Evolutionary conservation across 2,888 invertebrate species (phyloP).

Genomic region (Andrena trimmerana): DNA sequence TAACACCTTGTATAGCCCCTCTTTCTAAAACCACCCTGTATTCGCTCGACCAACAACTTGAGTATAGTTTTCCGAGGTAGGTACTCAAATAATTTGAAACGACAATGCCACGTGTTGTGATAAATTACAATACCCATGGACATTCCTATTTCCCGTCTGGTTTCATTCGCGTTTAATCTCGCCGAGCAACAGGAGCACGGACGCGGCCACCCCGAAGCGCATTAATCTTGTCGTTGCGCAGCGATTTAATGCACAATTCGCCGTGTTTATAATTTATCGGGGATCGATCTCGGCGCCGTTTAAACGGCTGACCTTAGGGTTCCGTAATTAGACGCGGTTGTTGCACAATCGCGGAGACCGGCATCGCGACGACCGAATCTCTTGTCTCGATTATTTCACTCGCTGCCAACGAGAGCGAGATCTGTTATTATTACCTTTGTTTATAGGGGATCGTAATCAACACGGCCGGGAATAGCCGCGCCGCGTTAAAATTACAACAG

Average conservation of each 20-base stretch:
- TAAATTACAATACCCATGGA: constrained; percentile 8
- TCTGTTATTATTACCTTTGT: constrained; percentile 39
- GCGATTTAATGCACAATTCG: not conserved
- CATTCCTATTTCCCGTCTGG: not conserved
- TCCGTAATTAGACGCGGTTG: constrained; percentile 39
- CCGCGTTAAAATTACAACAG: constrained; percentile 40
- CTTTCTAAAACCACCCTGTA: no score
- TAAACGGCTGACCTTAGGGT: constrained; percentile 36
- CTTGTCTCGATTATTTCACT: not conserved
- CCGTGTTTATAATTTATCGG: constrained; percentile 35
- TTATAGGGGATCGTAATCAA: constrained; percentile 29
- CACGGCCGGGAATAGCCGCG: constrained; percentile 28
- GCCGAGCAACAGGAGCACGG: not conserved
- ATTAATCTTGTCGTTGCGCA: constrained; percentile 19
- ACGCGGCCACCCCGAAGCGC: not conserved
- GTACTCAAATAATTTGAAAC: constrained; percentile 3
- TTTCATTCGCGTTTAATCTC: constrained; percentile 18
- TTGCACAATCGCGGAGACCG: constrained; percentile 12
- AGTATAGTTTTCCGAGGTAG: no score
- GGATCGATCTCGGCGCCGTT: constrained; percentile 4
- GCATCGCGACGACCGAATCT: not conserved
- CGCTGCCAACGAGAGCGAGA: constrained; percentile 34
- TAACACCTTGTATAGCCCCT: no score
- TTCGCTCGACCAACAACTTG: no score
- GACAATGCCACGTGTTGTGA: not conserved